phyloP scores from a whole-genome alignment of 2,113 vertebrate genomes.

The Haemorhous mexicanus region DNA sequence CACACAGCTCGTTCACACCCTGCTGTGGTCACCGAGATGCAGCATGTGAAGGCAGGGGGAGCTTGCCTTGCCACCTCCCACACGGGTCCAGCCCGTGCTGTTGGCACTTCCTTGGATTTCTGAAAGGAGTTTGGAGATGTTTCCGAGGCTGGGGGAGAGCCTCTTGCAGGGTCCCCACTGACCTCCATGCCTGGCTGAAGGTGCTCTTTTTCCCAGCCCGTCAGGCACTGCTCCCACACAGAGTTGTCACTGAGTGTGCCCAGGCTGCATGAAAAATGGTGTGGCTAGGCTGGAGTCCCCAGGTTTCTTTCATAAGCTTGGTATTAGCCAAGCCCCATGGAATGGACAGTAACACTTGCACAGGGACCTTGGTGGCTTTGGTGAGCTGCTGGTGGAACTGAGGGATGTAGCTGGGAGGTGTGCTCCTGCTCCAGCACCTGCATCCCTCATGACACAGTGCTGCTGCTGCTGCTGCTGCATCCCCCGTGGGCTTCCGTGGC shows the following conservation, averaged over 20 bases:
- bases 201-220: neutral
- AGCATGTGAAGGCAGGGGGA: neutral
- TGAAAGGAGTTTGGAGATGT: neutral
- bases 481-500: neutral
- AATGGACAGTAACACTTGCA: neutral
- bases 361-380: neutral
- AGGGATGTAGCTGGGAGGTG: neutral
- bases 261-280: neutral
- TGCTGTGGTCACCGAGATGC: accelerated
- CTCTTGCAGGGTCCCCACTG: accelerated
- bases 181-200: neutral
- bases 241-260: accelerated
- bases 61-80: neutral
- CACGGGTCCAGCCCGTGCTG: accelerated
- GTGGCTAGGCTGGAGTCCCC: neutral
- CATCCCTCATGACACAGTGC: neutral
- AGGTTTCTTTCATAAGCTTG: neutral
- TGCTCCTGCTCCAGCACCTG: neutral
- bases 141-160: neutral
- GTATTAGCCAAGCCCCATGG: neutral
- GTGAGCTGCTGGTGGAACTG: neutral
- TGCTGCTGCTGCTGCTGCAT: neutral
- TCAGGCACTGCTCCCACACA: accelerated
- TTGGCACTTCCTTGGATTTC: neutral
- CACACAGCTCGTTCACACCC: neutral